Evolutionary conservation across 2,888 invertebrate species (phyloP).

Genomic region (Fabriciana adippe): DNA sequence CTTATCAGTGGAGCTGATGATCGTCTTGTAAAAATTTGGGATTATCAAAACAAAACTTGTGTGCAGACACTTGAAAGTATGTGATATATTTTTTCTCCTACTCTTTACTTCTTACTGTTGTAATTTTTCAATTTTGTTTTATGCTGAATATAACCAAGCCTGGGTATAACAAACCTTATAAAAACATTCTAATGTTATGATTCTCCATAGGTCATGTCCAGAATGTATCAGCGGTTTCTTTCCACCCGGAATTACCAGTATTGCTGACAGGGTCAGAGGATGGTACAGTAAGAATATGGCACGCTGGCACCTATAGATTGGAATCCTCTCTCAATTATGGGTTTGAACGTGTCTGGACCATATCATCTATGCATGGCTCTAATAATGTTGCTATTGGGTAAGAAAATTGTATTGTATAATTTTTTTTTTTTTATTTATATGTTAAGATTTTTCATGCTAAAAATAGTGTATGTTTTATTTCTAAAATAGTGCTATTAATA

Average conservation of each 20-base stretch:
- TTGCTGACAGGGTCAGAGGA: slow-evolving; percentile 99
- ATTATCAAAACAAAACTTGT: slow-evolving; percentile 99
- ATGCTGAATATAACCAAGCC: no score
- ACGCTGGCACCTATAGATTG: slow-evolving; percentile 98
- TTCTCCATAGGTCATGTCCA: slow-evolving; percentile 90
- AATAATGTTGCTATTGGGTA: slow-evolving; percentile 97
- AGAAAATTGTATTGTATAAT: background rate
- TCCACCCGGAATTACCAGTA: slow-evolving; percentile 99
- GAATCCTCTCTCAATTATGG: slow-evolving; percentile 99
- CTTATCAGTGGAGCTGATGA: slow-evolving; percentile 99
- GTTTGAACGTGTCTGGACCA: slow-evolving; percentile 98
- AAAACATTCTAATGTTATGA: background rate
- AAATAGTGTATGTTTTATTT: no score
- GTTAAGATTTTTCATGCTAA: no score
- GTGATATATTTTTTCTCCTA: slow-evolving; percentile 15
- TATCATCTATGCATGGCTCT: slow-evolving; percentile 94
- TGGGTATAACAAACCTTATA: background rate
- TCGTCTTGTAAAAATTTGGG: slow-evolving; percentile 99
- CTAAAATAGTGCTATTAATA: background rate
- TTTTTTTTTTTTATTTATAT: background rate
- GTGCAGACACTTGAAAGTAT: slow-evolving; percentile 96
- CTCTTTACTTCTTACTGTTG: no score
- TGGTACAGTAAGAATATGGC: slow-evolving; percentile 98
- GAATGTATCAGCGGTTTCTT: slow-evolving; percentile 97
- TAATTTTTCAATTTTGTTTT: no score